A percentile compares a stretch with the other conserved stretches of the same genome.
Evolutionary conservation across 2,113 vertebrate genomes (phyloP).

Genomic region (Maccullochella peelii): DNA sequence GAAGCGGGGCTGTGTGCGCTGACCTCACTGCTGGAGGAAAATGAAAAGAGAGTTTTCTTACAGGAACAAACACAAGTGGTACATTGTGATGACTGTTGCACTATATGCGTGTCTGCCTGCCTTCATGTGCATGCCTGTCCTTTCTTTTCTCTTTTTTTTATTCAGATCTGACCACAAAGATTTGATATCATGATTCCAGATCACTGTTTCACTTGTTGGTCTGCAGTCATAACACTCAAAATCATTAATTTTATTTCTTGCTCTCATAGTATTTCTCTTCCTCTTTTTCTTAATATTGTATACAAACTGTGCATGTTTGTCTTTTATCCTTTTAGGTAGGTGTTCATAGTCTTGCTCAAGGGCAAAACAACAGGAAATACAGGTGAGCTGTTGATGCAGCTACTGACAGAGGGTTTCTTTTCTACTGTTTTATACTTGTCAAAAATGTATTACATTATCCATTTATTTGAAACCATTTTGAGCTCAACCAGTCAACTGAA

Average conservation of each 20-base stretch:
- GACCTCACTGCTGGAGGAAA: slow-evolving; percentile 24
- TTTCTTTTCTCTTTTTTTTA: no score
- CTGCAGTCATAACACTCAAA: not conserved
- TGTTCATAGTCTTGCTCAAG: slow-evolving; percentile 10
- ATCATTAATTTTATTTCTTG: not conserved
- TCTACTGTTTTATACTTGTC: not conserved
- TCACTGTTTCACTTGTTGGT: not conserved
- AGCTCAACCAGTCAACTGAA: not conserved
- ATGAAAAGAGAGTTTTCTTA: slow-evolving; percentile 11
- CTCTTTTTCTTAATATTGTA: not conserved
- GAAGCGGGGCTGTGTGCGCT: slow-evolving; percentile 6
- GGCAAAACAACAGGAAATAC: slow-evolving; percentile 12
- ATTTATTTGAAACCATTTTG: slow-evolving; percentile 5
- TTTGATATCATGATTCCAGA: not conserved
- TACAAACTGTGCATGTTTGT: not conserved
- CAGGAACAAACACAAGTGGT: slow-evolving; percentile 2
- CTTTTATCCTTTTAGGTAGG: not conserved
- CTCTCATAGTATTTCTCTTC: not conserved
- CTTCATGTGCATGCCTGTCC: not conserved
- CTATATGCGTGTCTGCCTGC: slow-evolving; percentile 1
- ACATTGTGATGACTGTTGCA: not conserved
- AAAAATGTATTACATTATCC: not conserved
- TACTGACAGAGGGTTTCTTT: not conserved
- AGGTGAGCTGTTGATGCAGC: not conserved
- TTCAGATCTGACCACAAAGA: slow-evolving; percentile 3